These are phyloP conservation scores for Nyleta sp. DNA, from an alignment of 2,888 invertebrate genomes.

Conservation along the genomic window DNA sequence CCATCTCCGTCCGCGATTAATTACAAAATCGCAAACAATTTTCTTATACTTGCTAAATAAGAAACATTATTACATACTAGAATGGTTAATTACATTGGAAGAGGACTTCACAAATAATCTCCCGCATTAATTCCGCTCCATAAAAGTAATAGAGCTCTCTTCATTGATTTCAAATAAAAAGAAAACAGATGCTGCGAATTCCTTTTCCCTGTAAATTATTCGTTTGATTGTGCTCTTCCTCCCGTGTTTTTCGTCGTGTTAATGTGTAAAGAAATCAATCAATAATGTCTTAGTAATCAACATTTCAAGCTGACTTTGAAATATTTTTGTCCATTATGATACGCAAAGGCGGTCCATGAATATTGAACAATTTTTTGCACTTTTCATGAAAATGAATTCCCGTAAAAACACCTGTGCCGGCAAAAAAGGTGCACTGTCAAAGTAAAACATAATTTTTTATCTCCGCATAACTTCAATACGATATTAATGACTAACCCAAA, in stretches of 20 bases:
- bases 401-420: constrained; percentile 17
- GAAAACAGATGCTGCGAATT: no score
- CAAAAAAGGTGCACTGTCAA: constrained; percentile 9
- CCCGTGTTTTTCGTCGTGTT: no score
- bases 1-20: background rate
- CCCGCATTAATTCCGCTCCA: no score
- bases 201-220: no score
- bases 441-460: constrained; percentile 25
- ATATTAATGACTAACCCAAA: constrained; percentile 65
- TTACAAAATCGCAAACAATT: background rate
- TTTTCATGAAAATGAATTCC: constrained; percentile 37
- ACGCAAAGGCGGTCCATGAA: constrained; percentile 7
- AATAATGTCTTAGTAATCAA: constrained; percentile 21
- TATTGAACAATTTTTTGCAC: constrained; percentile 33
- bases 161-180: no score
- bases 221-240: no score
- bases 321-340: constrained; percentile 11
- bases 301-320: constrained; percentile 28
- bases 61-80: no score
- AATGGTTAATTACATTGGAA: no score
- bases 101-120: no score
- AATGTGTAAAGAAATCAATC: constrained; percentile 11
- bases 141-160: no score
- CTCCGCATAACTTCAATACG: constrained; percentile 16
- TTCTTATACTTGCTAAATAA: no score